These are phyloP conservation scores for Spisula subtruncata DNA, from an alignment of 2,888 invertebrate genomes.

Conservation along the genomic window DNA sequence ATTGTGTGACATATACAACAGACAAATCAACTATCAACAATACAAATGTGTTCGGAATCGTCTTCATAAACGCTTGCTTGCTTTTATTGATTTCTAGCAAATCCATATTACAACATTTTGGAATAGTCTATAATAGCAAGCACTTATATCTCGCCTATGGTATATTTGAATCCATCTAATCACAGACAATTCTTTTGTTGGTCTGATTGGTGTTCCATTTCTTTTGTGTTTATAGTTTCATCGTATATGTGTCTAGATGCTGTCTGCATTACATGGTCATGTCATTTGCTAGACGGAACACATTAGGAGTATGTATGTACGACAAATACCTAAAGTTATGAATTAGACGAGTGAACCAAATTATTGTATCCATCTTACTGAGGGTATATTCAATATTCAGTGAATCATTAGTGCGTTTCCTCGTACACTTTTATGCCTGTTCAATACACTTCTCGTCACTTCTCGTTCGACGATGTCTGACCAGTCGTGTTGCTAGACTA, in stretches of 20 bases:
- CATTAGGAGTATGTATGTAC: neutral
- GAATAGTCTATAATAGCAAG: neutral
- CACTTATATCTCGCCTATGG: neutral
- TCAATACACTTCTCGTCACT: constrained; percentile 17
- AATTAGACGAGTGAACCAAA: neutral
- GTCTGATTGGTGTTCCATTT: constrained; percentile 4
- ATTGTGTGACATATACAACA: neutral
- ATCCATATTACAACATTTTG: neutral
- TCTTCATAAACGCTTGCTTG: neutral
- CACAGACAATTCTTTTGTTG: neutral
- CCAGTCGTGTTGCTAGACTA: neutral
- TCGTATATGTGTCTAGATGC: neutral
- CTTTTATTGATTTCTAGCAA: neutral
- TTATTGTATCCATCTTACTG: neutral
- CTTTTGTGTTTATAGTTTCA: constrained; percentile 1
- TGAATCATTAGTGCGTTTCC: neutral
- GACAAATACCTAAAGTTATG: constrained; percentile 20
- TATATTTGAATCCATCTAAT: neutral
- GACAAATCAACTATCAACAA: neutral
- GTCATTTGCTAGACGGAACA: neutral
- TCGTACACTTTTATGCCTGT: neutral
- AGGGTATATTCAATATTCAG: neutral
- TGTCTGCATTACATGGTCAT: neutral
- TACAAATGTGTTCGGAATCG: neutral
- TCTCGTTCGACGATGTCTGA: neutral